Percentiles rank a stretch among this genome's conserved stretches.
Evolutionary conservation across 2,888 invertebrate genomes (phyloP).

Genomic region (Mellilla xanthometata): DNA sequence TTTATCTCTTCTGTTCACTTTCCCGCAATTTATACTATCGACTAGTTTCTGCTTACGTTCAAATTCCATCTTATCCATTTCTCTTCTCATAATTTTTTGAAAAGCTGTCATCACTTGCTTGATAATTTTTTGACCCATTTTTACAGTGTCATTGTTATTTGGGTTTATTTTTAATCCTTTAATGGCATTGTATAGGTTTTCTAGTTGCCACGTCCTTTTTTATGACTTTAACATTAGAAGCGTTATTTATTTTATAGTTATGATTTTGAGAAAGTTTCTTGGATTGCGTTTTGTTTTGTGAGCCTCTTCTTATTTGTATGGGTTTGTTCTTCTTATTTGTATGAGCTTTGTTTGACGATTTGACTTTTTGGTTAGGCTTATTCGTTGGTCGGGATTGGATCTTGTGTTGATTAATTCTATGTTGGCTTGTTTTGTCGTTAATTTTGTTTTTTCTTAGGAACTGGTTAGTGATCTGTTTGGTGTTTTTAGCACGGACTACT

Average conservation of each 20-base stretch:
- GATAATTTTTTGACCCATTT: slow-evolving; percentile 34
- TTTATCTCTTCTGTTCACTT: slow-evolving; percentile 7
- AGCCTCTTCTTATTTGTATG: background rate
- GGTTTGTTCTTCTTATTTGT: background rate
- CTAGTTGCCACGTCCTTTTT: slow-evolving; percentile 5
- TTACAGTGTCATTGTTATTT: slow-evolving; percentile 21
- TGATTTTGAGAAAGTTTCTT: background rate
- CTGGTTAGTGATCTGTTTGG: background rate
- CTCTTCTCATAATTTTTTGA: slow-evolving; percentile 41
- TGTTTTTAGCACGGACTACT: background rate
- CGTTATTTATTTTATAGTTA: slow-evolving; percentile 1
- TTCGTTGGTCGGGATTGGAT: background rate
- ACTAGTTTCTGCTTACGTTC: slow-evolving; percentile 9
- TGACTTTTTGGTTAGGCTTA: slow-evolving; percentile 5
- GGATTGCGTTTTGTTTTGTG: background rate
- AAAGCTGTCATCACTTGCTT: slow-evolving; percentile 44
- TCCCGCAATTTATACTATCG: slow-evolving; percentile 7
- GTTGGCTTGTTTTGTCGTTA: slow-evolving; percentile 6
- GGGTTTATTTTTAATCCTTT: slow-evolving; percentile 14
- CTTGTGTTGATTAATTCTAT: background rate
- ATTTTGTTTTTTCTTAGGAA: slow-evolving; percentile 22
- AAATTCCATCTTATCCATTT: slow-evolving; percentile 25
- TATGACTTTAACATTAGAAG: slow-evolving; percentile 12
- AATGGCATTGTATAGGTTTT: slow-evolving; percentile 5
- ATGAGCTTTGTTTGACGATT: background rate